Evolutionary conservation across 2,113 vertebrate species (phyloP).

Genomic region (Mustela nigripes): DNA sequence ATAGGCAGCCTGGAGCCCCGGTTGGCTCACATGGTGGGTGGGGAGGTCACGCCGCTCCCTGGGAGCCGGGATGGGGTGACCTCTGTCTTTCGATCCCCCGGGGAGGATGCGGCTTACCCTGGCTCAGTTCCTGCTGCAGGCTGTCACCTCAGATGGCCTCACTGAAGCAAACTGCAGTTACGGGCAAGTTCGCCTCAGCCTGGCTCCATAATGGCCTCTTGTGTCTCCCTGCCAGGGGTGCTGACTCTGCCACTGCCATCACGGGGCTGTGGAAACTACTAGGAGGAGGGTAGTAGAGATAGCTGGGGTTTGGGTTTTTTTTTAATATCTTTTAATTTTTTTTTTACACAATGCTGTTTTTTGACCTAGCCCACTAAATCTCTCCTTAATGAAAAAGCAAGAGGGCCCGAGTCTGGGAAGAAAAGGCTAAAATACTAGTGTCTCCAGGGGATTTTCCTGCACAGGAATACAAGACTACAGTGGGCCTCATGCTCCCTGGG

Average conservation of each 20-base stretch:
- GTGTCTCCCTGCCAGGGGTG: neutral
- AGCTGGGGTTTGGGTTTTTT: no score
- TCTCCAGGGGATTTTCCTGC: neutral
- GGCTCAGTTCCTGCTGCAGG: neutral
- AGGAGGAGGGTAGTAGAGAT: neutral
- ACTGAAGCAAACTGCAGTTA: neutral
- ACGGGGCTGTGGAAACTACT: neutral
- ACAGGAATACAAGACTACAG: neutral
- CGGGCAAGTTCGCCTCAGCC: neutral
- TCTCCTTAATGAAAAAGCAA: neutral
- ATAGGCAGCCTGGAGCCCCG: neutral
- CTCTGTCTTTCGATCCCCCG: neutral
- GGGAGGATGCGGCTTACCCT: conserved; percentile 11
- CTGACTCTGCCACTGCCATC: neutral
- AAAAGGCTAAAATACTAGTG: neutral
- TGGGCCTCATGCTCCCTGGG: neutral
- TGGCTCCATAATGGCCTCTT: neutral
- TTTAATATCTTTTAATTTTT: neutral
- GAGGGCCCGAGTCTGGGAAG: neutral
- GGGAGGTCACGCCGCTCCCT: neutral
- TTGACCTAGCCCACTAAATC: neutral
- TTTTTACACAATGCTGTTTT: neutral
- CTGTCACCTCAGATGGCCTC: conserved; percentile 69
- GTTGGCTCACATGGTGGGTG: neutral
- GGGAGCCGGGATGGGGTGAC: neutral